A percentile compares a stretch with the other conserved stretches of the same genome.
phyloP scores from a whole-genome alignment of 2,888 invertebrate genomes.

The Polyommatus icarus region DNA sequence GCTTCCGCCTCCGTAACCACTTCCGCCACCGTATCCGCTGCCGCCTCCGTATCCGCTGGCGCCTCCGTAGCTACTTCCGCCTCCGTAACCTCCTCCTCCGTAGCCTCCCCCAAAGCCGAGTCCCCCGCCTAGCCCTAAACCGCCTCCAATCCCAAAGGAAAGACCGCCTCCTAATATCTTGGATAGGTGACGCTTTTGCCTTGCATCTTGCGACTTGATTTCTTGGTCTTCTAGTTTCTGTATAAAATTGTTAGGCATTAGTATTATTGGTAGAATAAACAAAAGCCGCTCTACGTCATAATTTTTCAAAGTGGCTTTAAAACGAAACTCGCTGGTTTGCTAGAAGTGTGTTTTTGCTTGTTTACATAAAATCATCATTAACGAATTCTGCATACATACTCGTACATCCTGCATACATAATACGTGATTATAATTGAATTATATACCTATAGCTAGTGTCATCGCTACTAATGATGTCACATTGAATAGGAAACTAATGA shows the following conservation, averaged over 20 bases:
- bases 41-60: not conserved
- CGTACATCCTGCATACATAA: not conserved
- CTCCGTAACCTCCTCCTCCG: slow-evolving; percentile 43
- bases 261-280: not conserved
- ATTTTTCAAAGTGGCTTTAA: not conserved
- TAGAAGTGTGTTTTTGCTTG: not conserved
- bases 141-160: slow-evolving; percentile 44
- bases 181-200: slow-evolving; percentile 27
- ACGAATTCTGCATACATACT: not conserved
- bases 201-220: not conserved
- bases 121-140: slow-evolving; percentile 45
- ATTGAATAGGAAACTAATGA: slow-evolving; percentile 11
- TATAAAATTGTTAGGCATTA: not conserved
- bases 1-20: slow-evolving; percentile 36
- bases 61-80: slow-evolving; percentile 41
- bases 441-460: not conserved
- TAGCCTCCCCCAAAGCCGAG: slow-evolving; percentile 38
- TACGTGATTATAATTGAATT: slow-evolving; percentile 6
- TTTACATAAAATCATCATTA: not conserved
- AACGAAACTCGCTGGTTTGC: not conserved
- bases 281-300: not conserved
- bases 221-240: slow-evolving; percentile 31
- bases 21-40: not conserved
- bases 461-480: not conserved
- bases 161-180: slow-evolving; percentile 22